These are phyloP conservation scores for Zoanthus gigantus DNA, from an alignment of 92 coral and sea anemone species.

Conservation along the genomic window DNA sequence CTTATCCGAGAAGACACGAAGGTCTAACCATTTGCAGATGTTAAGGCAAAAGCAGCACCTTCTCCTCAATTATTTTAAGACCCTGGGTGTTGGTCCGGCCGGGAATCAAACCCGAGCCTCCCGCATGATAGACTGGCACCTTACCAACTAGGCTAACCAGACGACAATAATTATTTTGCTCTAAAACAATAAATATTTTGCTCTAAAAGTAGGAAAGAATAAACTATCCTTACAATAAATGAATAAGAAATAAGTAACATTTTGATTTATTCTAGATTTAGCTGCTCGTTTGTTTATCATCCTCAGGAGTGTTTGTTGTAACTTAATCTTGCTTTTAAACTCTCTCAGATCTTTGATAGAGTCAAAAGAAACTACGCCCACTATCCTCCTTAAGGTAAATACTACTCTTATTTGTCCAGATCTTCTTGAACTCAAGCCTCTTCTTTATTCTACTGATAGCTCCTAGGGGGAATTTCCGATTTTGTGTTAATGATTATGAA, in stretches of 20 bases:
- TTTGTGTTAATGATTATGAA: neutral
- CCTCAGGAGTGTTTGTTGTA: neutral
- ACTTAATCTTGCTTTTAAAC: neutral
- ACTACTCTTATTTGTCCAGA: conserved; percentile 62
- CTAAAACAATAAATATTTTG: neutral
- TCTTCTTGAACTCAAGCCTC: conserved; percentile 37
- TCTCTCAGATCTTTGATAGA: neutral
- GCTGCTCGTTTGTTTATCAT: neutral
- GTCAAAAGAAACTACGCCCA: neutral
- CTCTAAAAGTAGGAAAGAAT: neutral
- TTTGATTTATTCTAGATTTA: neutral
- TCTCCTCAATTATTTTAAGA: too few species aligned
- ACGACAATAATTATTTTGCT: too few species aligned
- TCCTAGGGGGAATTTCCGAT: neutral
- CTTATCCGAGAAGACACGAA: too few species aligned
- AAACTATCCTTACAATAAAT: neutral
- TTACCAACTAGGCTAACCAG: too few species aligned
- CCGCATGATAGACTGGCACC: too few species aligned
- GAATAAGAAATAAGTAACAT: neutral
- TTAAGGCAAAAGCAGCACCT: too few species aligned
- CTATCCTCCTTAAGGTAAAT: conserved; percentile 48
- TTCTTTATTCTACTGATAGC: neutral
- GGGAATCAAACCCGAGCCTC: too few species aligned
- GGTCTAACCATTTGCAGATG: too few species aligned
- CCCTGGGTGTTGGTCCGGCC: too few species aligned